Evolutionary conservation across 2,113 vertebrate species (phyloP), one percentile per base, ranked within the genome.

Genomic region (Hymenochirus boettgeri): DNA sequence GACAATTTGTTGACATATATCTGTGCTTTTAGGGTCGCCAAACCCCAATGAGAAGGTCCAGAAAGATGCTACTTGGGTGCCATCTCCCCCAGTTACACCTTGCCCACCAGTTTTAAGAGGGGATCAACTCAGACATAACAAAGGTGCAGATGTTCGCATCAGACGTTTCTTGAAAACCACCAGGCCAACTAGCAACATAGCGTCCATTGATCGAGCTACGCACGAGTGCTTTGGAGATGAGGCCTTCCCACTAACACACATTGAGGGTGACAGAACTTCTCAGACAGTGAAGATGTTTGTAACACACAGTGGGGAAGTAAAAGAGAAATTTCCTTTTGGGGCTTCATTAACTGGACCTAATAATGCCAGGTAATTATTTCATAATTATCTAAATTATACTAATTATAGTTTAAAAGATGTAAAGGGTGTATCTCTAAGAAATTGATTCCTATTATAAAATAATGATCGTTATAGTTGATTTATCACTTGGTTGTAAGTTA

Each of bases 31-130:
- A 63, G 72, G 35, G 19, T 24, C 29, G 11, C n/a, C 18, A 29
- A 2, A 69, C 23, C 15, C 21, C 18, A 48, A 19, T 29, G 64
- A 59, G 46, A 52, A 57, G 55, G 29, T 2, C 9, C 29, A n/a
- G 24, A 29, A 27, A 18, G 48, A 60, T 60, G 15, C 33, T 8
- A 21, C 47, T 10, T 50, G 4, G n/a, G 31, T 39, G 48, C 65
- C 65, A 46, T 69, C 65, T 18, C 65, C 65, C 2, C 65, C 65
- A 23, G 53, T 69, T 12, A 45, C 57, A 18, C 65, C 65, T 22
- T 53, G 33, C 9, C 65, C 57, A 18, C 57, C 65, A 27, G 19
- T 8, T 50, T 26, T 50, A 39, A 9, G 6, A 21, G 52, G 31
- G 23, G 18, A 18, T 15, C 52, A 53, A 12, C 39, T n/a, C 7